phyloP scores from a whole-genome alignment of 1,140 invertebrate species.

The Scaptomyza montana region DNA sequence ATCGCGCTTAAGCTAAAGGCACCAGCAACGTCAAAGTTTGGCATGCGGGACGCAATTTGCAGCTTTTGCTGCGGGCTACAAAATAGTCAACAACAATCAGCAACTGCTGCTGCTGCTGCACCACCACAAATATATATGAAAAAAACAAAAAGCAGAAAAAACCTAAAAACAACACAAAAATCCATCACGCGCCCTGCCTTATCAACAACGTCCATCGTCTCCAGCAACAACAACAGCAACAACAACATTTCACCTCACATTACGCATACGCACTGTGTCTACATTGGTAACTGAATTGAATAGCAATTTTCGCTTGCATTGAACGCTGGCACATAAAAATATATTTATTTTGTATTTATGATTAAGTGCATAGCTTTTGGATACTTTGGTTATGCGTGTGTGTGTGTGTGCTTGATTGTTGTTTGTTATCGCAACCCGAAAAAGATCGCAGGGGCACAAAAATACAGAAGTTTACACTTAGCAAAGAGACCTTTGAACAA shows the following conservation, averaged over 20 bases:
- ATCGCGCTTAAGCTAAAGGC: constrained; percentile 26
- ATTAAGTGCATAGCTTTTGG: constrained; percentile 37
- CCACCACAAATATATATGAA: constrained; percentile 5
- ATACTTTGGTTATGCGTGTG: too few relatives aligned
- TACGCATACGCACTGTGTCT: constrained; percentile 66
- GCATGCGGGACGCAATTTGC: constrained; percentile 62
- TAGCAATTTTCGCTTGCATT: constrained; percentile 34
- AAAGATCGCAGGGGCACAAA: constrained; percentile 16
- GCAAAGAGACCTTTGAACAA: not conserved
- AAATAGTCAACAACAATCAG: constrained; percentile 34
- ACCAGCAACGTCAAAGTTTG: constrained; percentile 13
- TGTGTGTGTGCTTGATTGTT: not conserved
- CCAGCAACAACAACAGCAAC: constrained; percentile 30
- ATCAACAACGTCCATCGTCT: constrained; percentile 58
- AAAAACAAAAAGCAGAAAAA: constrained; percentile 3
- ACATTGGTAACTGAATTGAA: constrained; percentile 18
- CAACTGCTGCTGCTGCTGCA: constrained; percentile 2
- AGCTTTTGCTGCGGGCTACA: constrained; percentile 65
- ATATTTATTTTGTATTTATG: constrained; percentile 48
- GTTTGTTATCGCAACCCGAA: not conserved
- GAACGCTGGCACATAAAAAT: constrained; percentile 25
- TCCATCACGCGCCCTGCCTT: constrained; percentile 65
- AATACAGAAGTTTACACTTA: constrained; percentile 15
- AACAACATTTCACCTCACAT: constrained; percentile 47
- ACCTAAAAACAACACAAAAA: constrained; percentile 41